Percentiles rank a stretch among this genome's conserved stretches.
phyloP scores from a whole-genome alignment of 2,888 invertebrate species.

The Rhingia campestris region DNA sequence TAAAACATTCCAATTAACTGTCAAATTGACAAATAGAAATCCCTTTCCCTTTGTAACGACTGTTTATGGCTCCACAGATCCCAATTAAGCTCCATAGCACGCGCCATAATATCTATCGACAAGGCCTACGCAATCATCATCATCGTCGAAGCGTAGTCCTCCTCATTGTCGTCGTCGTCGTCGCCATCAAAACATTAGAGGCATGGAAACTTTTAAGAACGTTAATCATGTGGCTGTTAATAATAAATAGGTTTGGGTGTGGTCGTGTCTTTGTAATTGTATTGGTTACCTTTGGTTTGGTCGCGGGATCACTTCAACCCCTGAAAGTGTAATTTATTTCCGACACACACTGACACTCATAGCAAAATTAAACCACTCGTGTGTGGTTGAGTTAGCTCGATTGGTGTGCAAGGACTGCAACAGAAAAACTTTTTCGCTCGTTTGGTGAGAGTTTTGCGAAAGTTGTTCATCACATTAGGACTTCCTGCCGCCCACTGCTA shows the following conservation, averaged over 20 bases:
- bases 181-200: constrained; percentile 27
- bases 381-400: constrained; percentile 41
- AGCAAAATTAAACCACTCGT: constrained; percentile 7
- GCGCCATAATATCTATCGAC: constrained; percentile 50
- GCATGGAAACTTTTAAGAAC: constrained; percentile 56
- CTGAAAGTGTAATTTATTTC: constrained; percentile 46
- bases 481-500: not conserved
- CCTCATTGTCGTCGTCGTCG: constrained; percentile 6
- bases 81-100: constrained; percentile 56
- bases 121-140: constrained; percentile 12
- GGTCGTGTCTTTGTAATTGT: not conserved
- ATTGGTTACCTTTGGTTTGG: constrained; percentile 4
- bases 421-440: constrained; percentile 55
- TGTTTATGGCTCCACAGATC: constrained; percentile 51
- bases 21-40: constrained; percentile 71
- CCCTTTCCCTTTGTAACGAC: constrained; percentile 30
- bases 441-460: constrained; percentile 44
- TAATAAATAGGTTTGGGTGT: constrained; percentile 38
- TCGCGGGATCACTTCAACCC: constrained; percentile 17
- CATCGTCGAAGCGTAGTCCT: constrained; percentile 1
- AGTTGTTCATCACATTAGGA: constrained; percentile 64
- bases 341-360: constrained; percentile 10
- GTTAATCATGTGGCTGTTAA: constrained; percentile 63
- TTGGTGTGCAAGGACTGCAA: constrained; percentile 46
- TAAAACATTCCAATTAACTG: constrained; percentile 72